Evolutionary conservation across 1,140 invertebrate genomes (phyloP), one percentile per base, ranked within the genome.

Genomic region (Cyclargus thomasi): DNA sequence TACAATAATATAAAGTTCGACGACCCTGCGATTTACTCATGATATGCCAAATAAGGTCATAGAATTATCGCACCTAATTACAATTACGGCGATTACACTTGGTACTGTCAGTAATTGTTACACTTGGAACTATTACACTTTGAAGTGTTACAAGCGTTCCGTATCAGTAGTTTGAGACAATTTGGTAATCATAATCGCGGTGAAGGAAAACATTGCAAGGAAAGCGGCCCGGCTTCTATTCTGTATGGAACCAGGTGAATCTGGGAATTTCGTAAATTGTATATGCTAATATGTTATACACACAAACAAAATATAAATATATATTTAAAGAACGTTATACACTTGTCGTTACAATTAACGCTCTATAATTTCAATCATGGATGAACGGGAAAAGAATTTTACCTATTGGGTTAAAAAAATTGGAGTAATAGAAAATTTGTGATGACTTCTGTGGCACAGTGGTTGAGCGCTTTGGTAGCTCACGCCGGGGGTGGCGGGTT

Each of bases 61-160:
- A n/a, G 47, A 65, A 22, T 65, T 20, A 65, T 53, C 64, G 64
- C 39, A 47, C 39, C 39, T 8, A 73, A 77, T 70, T 68, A 77
- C 76, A 53, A 63, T 47, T 47, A 47, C 39, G 11, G 39, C 39
- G 0, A 2, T 47, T 47, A 47, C 39, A 47, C 39, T 47, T 70
- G 39, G 1, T 14, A 47, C 39, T 47, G 10, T 47, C 14, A 70
- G 68, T 55, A 65, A 67, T 53, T 63, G 65, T 47, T 47, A 47
- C 73, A 74, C 69, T 79, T 70, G 75, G 77, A 80, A 84, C 81
- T 72, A 70, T 76, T 76, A 78, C 77, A 77, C 73, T 65, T 74
- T 76, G 72, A 72, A 82, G 71, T 85, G 80, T 82, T 84, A 83
- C 82, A 80, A 75, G 77, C 81, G 85, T 88, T 88, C 85, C 85